Evolutionary conservation across 2,113 vertebrate genomes (phyloP), one percentile per base, ranked within the genome.

Genomic region (Limanda limanda): DNA sequence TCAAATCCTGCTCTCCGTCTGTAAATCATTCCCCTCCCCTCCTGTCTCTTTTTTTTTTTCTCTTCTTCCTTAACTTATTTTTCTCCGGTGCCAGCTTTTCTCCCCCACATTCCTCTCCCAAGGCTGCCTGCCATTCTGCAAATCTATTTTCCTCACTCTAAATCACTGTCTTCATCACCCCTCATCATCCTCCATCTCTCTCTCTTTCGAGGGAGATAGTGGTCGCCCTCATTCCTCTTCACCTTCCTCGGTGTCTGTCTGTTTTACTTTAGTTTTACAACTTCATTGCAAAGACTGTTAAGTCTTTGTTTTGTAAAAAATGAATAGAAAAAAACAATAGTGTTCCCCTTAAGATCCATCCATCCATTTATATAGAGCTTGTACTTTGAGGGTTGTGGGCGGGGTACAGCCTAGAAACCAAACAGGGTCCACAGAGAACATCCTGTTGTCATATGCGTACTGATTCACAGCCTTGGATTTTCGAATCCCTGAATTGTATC

Each of bases 131-230:
- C 78, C 73, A 71, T 85, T 80, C 68, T 9, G 20, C 84, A 77
- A 82, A 85, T 85, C 83, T 84, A 77, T 86, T 79, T 84, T 67
- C 76, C 83, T 76, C 83, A 56, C 83, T 80, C 76, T 86, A 82
- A 76, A 88, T 92, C 87, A 85, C 76, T 78, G 76, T 87, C 86
- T 77, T 85, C 86, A 88, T 88, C 85, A 77, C 71, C 63, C 72
- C 75, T 71, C 60, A 20, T 78, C 87, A 76, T 75, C 83, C 73
- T 84, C 71, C 61, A 70, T 78, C 71, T 76, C 78, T 45, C 60
- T 73, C 54, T 80, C 62, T 58, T 58, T 35, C 37, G 21, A 51
- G 52, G 24, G 31, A 81, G 70, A 80, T 68, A 74, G 75, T 68
- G 56, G 76, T 58, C 65, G 71, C 60, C 7, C 18, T 68, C 59